phyloP scores from a whole-genome alignment of 2,797 vertebrate species.

The Pseudochromis fuscus region DNA sequence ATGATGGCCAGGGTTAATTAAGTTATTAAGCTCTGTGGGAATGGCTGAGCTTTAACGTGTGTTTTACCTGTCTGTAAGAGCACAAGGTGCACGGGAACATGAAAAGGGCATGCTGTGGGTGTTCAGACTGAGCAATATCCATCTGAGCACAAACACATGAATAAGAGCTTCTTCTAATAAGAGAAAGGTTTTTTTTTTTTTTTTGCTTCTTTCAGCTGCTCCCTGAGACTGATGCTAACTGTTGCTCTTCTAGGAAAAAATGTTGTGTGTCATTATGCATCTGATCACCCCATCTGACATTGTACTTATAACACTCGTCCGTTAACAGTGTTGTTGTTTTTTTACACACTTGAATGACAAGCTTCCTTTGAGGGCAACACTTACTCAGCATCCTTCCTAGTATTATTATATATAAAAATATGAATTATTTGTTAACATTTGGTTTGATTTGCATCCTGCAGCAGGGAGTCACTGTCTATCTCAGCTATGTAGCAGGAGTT shows the following conservation, averaged over 20 bases:
- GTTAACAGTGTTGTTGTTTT: too few species aligned
- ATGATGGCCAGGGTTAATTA: conserved; percentile 72
- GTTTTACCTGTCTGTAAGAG: conserved; percentile 45
- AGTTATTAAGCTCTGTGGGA: conserved; percentile 67
- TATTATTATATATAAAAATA: conserved; percentile 5
- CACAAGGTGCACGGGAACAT: conserved; percentile 15
- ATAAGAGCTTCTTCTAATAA: too few species aligned
- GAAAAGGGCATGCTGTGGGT: conserved; percentile 17
- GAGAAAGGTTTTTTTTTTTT: too few species aligned
- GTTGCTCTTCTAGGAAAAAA: neutral
- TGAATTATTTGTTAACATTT: neutral
- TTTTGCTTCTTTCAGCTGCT: too few species aligned
- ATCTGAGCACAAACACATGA: neutral
- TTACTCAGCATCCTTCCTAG: neutral
- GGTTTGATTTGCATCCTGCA: conserved; percentile 11
- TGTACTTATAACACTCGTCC: neutral
- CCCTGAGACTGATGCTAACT: too few species aligned
- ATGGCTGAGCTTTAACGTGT: conserved; percentile 46
- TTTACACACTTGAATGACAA: too few species aligned
- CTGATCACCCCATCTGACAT: neutral
- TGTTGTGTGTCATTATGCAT: neutral
- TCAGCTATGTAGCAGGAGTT: conserved; percentile 22
- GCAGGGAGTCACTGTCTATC: conserved; percentile 13
- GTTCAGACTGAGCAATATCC: neutral
- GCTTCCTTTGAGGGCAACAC: neutral